Base-by-base conservation (phyloP, 2,888 invertebrate genomes). In the Vanessa cardui region DNA sequence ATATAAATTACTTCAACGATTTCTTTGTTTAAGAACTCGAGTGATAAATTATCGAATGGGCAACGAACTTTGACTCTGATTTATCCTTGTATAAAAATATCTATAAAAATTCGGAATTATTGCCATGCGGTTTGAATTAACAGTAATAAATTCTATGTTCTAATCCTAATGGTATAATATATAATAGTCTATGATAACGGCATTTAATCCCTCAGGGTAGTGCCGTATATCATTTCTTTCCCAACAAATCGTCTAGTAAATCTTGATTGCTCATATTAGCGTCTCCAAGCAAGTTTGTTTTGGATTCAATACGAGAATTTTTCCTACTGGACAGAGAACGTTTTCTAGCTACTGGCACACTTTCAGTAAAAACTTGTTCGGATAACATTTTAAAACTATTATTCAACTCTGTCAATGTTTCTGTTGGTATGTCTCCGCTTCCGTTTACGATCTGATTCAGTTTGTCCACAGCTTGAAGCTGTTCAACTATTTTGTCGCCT, bases 381-480 rank as follows among this genome's bases (percentile, higher is more conserved):
- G 88, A 83, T 45, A 92, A 73, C 74, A 85, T 84, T 78, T 91
- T 88, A 59, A 92, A 90, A 71, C 92, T 91, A 72, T 92, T 89
- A 73, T 92, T 91, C 46, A 92, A 70, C 69, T 91, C 91, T 20
- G 74, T 74, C 9, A 91, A 80, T 31, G 90, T 78, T 33, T 83
- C 80, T 33, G 83, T 78, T 0, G 90, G 86, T 60, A 92, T 84
- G 33, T 87, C 88, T 0, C 80, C 82, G 26, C 81, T 81, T 1
- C 77, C 76, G 58, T 83, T 90, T 1, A 94, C 87, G 68, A 89
- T 86, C 9, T 92, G 86, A 70, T 93, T 94, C 15, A 94, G 83
- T 76, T 89, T 89, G 74, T 94, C 93, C 0, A 94, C 93, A 52
- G 89, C 89, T 77, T 92, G 85, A 56, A 94, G 78, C 58, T 93